Evolutionary conservation across 2,888 invertebrate genomes (phyloP).

Genomic region (Rotaria sp.): DNA sequence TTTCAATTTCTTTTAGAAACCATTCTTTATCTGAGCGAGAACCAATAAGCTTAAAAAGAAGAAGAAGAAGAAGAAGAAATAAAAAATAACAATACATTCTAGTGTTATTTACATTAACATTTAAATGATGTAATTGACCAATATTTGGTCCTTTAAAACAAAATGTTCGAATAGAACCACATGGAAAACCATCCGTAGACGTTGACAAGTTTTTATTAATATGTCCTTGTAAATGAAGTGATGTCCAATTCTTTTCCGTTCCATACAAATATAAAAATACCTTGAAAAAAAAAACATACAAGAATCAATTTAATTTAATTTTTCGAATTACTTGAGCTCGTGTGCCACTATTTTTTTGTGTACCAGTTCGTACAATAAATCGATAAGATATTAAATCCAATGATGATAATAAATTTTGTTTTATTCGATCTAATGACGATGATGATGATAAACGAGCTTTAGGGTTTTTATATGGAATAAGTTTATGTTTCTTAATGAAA

Average conservation of each 20-base stretch:
- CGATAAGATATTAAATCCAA: background rate
- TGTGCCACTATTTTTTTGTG: background rate
- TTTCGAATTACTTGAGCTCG: background rate
- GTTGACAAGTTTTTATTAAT: background rate
- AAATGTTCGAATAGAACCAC: slow-evolving; percentile 3
- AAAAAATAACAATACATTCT: background rate
- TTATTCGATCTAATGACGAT: background rate
- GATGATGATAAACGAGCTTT: background rate
- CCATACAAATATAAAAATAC: slow-evolving; percentile 18
- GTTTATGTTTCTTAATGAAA: background rate
- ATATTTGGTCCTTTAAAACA: slow-evolving; percentile 18
- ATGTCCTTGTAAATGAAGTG: background rate
- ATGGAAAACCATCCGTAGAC: background rate
- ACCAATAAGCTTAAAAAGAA: background rate
- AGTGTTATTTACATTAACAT: background rate
- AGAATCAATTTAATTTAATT: background rate
- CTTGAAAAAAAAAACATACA: background rate
- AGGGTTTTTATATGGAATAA: slow-evolving; percentile 3
- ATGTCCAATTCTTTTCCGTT: background rate
- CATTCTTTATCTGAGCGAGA: background rate
- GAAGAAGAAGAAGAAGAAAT: background rate
- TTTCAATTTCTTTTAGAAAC: slow-evolving; percentile 27
- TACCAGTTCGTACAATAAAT: slow-evolving; percentile 28
- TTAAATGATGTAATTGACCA: slow-evolving; percentile 1
- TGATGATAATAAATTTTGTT: background rate